Base-by-base conservation (phyloP, 2,888 invertebrate species). In the Eudasyphora cyanicolor region DNA sequence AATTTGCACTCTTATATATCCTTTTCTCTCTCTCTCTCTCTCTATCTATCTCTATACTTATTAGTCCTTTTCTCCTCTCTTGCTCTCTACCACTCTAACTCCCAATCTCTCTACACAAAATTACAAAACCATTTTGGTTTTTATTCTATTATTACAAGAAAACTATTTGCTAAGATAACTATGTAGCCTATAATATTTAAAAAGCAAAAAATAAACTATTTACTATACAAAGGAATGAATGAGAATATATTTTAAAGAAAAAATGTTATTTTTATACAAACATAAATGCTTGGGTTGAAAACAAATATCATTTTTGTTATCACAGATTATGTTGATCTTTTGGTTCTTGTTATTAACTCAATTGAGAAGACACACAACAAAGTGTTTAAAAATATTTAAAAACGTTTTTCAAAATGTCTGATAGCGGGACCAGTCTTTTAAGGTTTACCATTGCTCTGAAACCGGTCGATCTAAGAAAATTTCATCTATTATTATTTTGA, bases 381-480 rank as follows among this genome's bases (percentile, higher is more conserved):
- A 74, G 82, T 79, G 78, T 83, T 76, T 64, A 64, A 76, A 67
- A 81, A 19, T 38, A 38, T 19, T 17, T 42, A 14, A 87, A 89
- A 91, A 81, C 80, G 81, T 84, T 91, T 92, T 92, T 91, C 90
- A 91, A 91, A 91, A 92, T 91, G 92, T 92, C 92, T 92, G 92
- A 92, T 92, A 92, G 89, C 90, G 92, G 92, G 92, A 92, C 92
- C 92, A 92, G 85, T 92, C 92, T 91, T 92, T 91, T 92, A 92
- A 92, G 92, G 90, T 91, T 91, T 91, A 91, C 91, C 92, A 92
- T 91, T 92, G 92, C 90, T 89, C 92, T 90, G 84, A 79, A 60
- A 24, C 12, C 54, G 35, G 7, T 5, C 14, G 0, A 35, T 29
- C 1, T 7, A 51, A 51, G 0, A 32, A 57, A 17, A 57, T 42